Evolutionary conservation across 53 echinoderm and acorn worm species (phyloP).

Genomic region (Paracentrotus lividus): DNA sequence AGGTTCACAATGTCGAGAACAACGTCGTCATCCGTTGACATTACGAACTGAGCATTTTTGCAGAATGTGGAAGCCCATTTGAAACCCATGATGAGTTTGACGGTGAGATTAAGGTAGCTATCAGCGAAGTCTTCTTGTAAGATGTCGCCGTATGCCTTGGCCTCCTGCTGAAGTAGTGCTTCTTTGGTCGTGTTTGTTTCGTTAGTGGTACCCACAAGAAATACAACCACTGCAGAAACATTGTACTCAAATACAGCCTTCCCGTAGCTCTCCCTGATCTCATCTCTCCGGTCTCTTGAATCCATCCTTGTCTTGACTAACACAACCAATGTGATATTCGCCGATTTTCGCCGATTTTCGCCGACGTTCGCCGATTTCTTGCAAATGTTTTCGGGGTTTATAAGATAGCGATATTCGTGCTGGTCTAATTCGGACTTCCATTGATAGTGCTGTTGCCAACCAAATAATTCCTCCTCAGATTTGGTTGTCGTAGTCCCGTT

Average conservation of each 20-base stretch:
- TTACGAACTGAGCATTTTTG: conserved; percentile 46
- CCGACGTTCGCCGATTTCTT: background rate
- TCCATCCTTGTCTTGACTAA: background rate
- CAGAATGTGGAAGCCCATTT: conserved; percentile 78
- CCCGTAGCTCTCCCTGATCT: background rate
- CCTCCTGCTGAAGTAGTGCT: conserved; percentile 65
- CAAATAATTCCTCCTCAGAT: too few species aligned
- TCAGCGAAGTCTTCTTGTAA: conserved; percentile 78
- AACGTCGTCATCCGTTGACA: conserved; percentile 79
- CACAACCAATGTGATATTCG: background rate
- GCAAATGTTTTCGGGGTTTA: background rate
- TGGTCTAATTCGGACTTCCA: background rate
- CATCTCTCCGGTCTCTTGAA: background rate
- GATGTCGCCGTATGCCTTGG: conserved; percentile 68
- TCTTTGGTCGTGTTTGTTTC: background rate
- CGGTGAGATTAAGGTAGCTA: conserved; percentile 78
- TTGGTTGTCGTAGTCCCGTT: too few species aligned
- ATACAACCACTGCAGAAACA: background rate
- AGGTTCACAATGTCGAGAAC: conserved; percentile 65
- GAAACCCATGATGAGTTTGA: conserved; percentile 80
- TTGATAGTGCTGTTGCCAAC: background rate
- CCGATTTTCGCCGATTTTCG: background rate
- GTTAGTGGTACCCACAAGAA: background rate
- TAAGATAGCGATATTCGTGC: conserved; percentile 12
- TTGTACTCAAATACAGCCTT: background rate